Evolutionary conservation across 2,888 invertebrate genomes (phyloP).

Genomic region (Allolobophora icterica): DNA sequence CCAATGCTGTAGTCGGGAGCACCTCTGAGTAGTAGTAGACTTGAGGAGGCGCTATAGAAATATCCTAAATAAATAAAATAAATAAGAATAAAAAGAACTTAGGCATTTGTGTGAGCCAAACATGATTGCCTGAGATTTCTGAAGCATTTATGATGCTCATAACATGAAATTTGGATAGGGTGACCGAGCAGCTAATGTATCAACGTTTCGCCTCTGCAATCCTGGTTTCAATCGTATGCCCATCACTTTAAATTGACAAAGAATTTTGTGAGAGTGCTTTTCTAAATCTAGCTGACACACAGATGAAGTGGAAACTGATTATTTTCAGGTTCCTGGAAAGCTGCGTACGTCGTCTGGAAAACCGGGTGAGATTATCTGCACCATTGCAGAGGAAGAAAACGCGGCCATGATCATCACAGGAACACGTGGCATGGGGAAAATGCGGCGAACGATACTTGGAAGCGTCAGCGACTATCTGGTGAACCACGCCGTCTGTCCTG

Average conservation of each 20-base stretch:
- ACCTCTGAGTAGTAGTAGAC: no score
- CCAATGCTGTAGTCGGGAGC: no score
- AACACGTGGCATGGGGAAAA: constrained; percentile 47
- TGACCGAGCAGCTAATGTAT: no score
- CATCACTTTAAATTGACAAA: background rate
- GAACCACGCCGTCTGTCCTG: constrained; percentile 51
- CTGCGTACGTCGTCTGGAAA: constrained; percentile 48
- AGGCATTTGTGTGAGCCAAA: no score
- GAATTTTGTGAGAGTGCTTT: background rate
- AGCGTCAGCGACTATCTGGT: constrained; percentile 50
- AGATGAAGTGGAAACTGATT: background rate
- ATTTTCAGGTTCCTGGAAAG: constrained; percentile 45
- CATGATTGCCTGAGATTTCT: no score
- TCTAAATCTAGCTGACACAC: background rate
- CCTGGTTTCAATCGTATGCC: background rate
- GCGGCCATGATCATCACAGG: constrained; percentile 48
- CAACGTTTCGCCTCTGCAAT: no score
- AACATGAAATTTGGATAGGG: no score
- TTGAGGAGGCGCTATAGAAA: no score
- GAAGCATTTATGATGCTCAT: no score
- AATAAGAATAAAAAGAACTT: no score
- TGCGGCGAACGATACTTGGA: constrained; percentile 47
- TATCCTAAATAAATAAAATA: no score
- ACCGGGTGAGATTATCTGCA: constrained; percentile 48
- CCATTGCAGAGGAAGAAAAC: constrained; percentile 47